A percentile compares a stretch with the other conserved stretches of the same genome.
Evolutionary conservation across 2,888 invertebrate genomes (phyloP).

Genomic region (Mechanitis messenoides): DNA sequence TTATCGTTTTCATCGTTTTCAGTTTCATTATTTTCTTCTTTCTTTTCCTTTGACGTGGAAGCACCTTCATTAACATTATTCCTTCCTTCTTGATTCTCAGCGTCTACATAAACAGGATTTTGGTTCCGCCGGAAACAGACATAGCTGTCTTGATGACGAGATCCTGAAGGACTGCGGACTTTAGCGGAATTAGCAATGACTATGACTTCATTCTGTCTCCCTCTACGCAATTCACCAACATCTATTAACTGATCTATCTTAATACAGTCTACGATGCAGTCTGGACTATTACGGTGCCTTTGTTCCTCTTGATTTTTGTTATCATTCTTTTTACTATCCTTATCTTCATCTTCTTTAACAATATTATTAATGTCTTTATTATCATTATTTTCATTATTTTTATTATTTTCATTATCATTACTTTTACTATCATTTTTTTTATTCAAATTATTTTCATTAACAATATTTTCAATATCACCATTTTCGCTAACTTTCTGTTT

Average conservation of each 20-base stretch:
- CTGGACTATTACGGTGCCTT: conserved; percentile 10
- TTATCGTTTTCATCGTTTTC: conserved; percentile 16
- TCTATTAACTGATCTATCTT: conserved; percentile 22
- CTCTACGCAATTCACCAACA: conserved; percentile 12
- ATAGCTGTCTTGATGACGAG: conserved; percentile 9
- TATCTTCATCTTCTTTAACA: conserved; percentile 1
- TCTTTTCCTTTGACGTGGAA: conserved; percentile 10
- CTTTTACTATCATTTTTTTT: conserved; percentile 6
- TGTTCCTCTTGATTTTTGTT: neutral
- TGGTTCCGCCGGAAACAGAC: conserved; percentile 13
- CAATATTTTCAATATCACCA: neutral
- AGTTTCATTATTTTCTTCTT: neutral
- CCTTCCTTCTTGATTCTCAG: neutral
- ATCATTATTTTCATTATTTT: neutral
- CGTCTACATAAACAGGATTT: conserved; percentile 9
- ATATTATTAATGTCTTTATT: neutral
- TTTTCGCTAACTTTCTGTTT: neutral
- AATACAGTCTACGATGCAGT: conserved; percentile 16
- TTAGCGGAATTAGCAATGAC: conserved; percentile 14
- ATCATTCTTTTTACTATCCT: conserved; percentile 2
- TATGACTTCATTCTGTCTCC: conserved; percentile 19
- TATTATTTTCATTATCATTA: neutral
- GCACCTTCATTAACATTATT: conserved; percentile 15
- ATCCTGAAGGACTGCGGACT: conserved; percentile 9
- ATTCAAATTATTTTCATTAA: neutral